Conservation (phyloP, 1,140 invertebrate species). For the Melipona quadrifasciata region DNA sequence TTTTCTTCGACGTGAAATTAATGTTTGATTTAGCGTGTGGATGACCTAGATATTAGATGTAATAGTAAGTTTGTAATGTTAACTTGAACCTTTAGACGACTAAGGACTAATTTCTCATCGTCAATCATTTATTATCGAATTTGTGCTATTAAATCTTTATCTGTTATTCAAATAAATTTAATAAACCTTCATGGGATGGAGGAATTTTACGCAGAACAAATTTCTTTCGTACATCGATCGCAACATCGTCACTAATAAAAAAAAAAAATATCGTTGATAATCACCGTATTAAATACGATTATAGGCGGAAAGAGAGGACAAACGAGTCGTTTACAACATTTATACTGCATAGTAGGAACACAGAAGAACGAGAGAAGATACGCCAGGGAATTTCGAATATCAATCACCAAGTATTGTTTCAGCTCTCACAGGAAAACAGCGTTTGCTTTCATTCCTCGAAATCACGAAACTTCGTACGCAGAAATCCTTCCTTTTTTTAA, state of each 20-base stretch:
- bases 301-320: background rate
- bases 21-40: background rate
- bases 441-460: constrained; percentile 17
- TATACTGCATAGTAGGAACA: background rate
- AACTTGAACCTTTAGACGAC: too few relatives aligned
- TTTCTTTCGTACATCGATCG: too few relatives aligned
- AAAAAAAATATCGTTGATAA: background rate
- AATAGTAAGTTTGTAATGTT: too few relatives aligned
- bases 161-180: background rate
- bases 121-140: background rate
- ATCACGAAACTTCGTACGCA: background rate
- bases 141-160: background rate
- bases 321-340: background rate
- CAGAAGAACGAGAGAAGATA: constrained; percentile 9
- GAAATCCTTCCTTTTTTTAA: background rate
- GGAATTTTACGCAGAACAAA: background rate
- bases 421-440: background rate
- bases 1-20: background rate
- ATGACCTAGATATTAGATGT: background rate
- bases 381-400: constrained; percentile 22
- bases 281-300: background rate
- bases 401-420: constrained; percentile 32
- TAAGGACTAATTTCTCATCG: background rate
- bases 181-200: background rate
- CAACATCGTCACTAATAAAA: background rate